Conservation (phyloP, 2,113 vertebrate species). For the Chionomys nivalis region DNA sequence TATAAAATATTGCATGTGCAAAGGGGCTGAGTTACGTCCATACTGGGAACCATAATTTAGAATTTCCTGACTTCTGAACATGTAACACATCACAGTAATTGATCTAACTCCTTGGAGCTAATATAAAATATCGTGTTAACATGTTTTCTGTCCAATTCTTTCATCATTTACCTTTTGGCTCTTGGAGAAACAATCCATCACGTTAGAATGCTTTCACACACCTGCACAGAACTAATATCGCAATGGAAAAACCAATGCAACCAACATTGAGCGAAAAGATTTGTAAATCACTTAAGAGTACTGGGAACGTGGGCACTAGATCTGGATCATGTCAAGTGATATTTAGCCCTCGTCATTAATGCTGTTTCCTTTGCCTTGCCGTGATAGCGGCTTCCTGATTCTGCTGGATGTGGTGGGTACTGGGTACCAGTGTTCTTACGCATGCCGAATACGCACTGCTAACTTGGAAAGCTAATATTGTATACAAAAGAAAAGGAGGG, state of each 20-base stretch:
- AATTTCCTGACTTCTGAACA: slow-evolving; percentile 83
- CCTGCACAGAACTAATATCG: slow-evolving; percentile 68
- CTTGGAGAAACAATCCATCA: slow-evolving; percentile 78
- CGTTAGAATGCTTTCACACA: slow-evolving; percentile 74
- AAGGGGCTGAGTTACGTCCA: slow-evolving; percentile 79
- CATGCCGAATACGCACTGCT: not conserved
- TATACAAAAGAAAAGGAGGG: not conserved
- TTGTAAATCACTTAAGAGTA: not conserved
- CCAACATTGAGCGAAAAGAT: slow-evolving; percentile 32
- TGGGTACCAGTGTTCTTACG: not conserved
- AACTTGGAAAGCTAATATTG: not conserved
- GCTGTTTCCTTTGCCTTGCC: slow-evolving; percentile 10
- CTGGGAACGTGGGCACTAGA: not conserved
- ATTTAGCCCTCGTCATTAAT: not conserved
- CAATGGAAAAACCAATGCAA: slow-evolving; percentile 2
- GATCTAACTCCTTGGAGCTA: slow-evolving; percentile 78
- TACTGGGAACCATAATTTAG: slow-evolving; percentile 82
- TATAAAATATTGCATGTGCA: slow-evolving; percentile 82
- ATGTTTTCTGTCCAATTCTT: slow-evolving; percentile 81
- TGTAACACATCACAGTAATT: slow-evolving; percentile 82
- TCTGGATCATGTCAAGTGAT: not conserved
- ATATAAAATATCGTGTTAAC: slow-evolving; percentile 83
- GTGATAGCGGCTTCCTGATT: not conserved
- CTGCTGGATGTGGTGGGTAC: not conserved
- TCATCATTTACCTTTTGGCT: slow-evolving; percentile 79